phyloP scores from a whole-genome alignment of 2,797 vertebrate species.

The Thripadectes ignobilis region DNA sequence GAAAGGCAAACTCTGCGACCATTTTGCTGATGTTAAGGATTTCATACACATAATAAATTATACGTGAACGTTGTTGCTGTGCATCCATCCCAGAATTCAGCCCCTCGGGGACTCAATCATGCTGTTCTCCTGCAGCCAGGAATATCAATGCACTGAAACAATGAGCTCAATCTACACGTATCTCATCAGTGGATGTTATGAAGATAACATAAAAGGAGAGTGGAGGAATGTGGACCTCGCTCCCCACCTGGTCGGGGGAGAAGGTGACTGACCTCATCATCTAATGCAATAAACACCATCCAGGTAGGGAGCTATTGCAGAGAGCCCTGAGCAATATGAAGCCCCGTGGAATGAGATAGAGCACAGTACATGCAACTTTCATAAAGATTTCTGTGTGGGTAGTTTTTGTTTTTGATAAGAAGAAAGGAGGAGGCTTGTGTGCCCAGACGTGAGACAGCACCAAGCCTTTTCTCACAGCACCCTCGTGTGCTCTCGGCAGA shows the following conservation, averaged over 20 bases:
- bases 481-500: slow-evolving; percentile 39
- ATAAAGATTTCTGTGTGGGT: slow-evolving; percentile 7
- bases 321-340: not conserved
- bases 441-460: not conserved
- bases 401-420: not conserved
- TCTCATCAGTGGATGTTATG: not conserved
- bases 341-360: not conserved
- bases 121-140: slow-evolving; percentile 10
- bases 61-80: not conserved
- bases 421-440: not conserved
- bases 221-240: not conserved
- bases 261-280: slow-evolving; percentile 31
- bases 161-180: not conserved
- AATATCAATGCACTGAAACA: slow-evolving; percentile 21
- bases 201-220: not conserved
- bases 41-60: slow-evolving; percentile 45
- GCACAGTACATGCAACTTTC: not conserved
- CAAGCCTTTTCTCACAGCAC: slow-evolving; percentile 52
- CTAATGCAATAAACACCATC: not conserved
- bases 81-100: slow-evolving; percentile 15
- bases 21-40: slow-evolving; percentile 50
- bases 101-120: not conserved
- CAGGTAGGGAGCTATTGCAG: not conserved
- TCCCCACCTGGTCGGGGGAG: not conserved
- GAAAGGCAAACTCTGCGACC: slow-evolving; percentile 40